Percentiles rank a stretch among this genome's conserved stretches.
phyloP scores from a whole-genome alignment of 1,140 invertebrate genomes.

The Listronotus oregonensis region DNA sequence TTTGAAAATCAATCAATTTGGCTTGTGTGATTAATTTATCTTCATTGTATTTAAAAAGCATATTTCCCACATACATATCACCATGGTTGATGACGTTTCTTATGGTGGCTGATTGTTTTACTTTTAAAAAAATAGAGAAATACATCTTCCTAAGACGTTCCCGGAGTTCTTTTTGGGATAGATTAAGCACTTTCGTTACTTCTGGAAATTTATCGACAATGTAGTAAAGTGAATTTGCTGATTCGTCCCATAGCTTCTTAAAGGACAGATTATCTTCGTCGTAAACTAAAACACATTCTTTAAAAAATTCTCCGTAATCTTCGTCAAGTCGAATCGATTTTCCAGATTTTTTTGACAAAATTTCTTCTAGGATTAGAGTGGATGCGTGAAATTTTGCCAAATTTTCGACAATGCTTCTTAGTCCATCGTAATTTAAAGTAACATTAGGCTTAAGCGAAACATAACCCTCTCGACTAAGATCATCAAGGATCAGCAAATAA shows the following conservation, averaged over 20 bases:
- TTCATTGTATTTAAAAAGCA: constrained; percentile 58
- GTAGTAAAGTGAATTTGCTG: not conserved
- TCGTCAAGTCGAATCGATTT: constrained; percentile 5
- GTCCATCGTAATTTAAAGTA: constrained; percentile 9
- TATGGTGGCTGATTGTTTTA: constrained; percentile 16
- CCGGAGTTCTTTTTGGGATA: no score
- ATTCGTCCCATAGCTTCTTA: not conserved
- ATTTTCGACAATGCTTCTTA: constrained; percentile 18
- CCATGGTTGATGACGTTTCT: constrained; percentile 56
- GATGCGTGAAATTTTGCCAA: constrained; percentile 37
- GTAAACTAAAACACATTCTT: constrained; percentile 1
- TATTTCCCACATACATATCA: constrained; percentile 57
- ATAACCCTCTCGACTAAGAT: constrained; percentile 24
- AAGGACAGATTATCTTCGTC: constrained; percentile 2
- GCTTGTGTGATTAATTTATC: constrained; percentile 53
- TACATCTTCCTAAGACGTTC: not conserved
- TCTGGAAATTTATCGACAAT: constrained; percentile 13
- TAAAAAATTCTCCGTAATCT: constrained; percentile 5
- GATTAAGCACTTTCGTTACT: not conserved
- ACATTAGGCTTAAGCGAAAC: constrained; percentile 7
- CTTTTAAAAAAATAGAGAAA: constrained; percentile 4
- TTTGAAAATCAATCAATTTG: constrained; percentile 61
- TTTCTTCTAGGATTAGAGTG: constrained; percentile 39
- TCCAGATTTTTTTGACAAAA: constrained; percentile 30
- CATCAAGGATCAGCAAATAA: constrained; percentile 20